Evolutionary conservation across 2,888 invertebrate species (phyloP), one percentile per base, ranked within the genome.

Genomic region (Yponomeuta sedellus): DNA sequence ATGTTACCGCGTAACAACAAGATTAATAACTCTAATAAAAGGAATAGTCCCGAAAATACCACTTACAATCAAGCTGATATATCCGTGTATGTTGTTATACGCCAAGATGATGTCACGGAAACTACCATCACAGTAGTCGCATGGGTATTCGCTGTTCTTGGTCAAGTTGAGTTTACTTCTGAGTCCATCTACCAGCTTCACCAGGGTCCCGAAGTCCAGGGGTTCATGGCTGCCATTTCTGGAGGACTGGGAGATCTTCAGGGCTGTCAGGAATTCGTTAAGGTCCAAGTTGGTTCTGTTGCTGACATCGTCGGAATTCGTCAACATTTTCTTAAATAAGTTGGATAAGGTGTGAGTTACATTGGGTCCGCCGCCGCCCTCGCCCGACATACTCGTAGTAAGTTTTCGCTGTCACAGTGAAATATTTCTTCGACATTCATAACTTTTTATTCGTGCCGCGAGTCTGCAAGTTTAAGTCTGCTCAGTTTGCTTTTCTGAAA

Each of bases 41-140:
- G 8, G 3, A 16, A 52, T 16, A 52, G 44, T 52, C 16, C 12
- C 44, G 3, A 52, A 52, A 52, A 52, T 5, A 16, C 12, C 75
- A 90, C 93, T 93, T 77, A 98, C 96, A 72, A 95, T 88, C 16
- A 97, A 91, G 65, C 97, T 95, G 70, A 96, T 92, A 81, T 96
- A 97, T 68, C 97, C 97, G 81, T 98, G 98, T 68, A 95, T 92
- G 64, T 93, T 86, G 69, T 93, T 93, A 81, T 97, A 97, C 0
- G 91, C 90, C 1, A 92, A 77, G 20, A 95, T 87, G 66, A 95
- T 80, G 63, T 94, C 92, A 61, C 92, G 88, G 66, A 94, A 86
- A 64, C 83, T 85, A 0, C 93, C 93, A 58, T 92, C 92, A 72
- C 95, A 94, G 78, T 94, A 94, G 69, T 86, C 83, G 67, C 91